These are phyloP conservation scores for Atrina japonica DNA, from an alignment of 2,888 invertebrate genomes.

Conservation along the genomic window DNA sequence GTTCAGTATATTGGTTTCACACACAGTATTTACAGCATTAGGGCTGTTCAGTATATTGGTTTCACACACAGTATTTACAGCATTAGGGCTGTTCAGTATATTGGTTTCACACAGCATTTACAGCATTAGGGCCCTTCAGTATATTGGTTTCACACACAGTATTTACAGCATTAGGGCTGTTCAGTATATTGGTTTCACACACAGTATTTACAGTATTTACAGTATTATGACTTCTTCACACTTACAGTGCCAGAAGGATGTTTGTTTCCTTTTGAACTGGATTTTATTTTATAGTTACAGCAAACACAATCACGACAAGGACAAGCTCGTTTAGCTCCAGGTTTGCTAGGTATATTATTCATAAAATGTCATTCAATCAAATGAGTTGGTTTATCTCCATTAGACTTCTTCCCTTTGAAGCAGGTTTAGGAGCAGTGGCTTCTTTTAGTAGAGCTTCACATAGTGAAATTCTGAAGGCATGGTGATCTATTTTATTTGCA, in stretches of 20 bases:
- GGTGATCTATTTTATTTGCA: conserved; percentile 9
- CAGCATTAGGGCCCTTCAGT: no score
- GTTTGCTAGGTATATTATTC: conserved; percentile 2
- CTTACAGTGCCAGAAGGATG: conserved; percentile 21
- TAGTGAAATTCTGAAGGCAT: conserved; percentile 9
- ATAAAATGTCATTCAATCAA: conserved; percentile 19
- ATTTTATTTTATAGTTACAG: conserved; percentile 12
- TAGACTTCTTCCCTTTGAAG: conserved; percentile 8
- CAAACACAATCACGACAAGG: conserved; percentile 21
- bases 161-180: no score
- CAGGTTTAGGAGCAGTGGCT: conserved; percentile 7
- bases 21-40: no score
- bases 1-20: no score
- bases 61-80: no score
- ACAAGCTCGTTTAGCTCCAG: conserved; percentile 22
- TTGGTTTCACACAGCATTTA: no score
- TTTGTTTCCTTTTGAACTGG: conserved; percentile 23
- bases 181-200: no score
- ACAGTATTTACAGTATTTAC: no score
- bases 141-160: no score
- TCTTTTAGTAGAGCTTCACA: neutral
- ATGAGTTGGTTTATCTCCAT: conserved; percentile 19
- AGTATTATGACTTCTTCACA: conserved; percentile 13
- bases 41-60: no score
- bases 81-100: no score